phyloP scores from a whole-genome alignment of 2,797 vertebrate genomes.

The Halcyon leucocephala region DNA sequence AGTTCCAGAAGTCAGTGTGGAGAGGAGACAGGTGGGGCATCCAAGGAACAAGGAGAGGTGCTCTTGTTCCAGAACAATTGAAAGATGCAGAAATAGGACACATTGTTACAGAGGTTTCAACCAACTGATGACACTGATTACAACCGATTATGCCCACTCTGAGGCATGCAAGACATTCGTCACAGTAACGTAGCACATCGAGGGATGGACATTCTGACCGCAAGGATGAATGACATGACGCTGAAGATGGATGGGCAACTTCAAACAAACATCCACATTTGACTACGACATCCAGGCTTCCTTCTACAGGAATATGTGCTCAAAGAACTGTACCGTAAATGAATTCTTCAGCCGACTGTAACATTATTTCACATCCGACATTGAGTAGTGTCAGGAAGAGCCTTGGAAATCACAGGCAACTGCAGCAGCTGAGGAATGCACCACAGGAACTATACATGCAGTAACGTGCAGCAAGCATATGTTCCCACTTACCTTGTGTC shows the following conservation, averaged over 20 bases:
- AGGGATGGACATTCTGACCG: neutral
- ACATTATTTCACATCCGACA: neutral
- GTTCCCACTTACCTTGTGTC: conserved; percentile 27
- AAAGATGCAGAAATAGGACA: neutral
- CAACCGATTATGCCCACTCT: neutral
- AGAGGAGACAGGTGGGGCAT: neutral
- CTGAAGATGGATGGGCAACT: rapidly evolving
- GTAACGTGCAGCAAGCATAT: neutral
- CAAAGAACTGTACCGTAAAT: neutral
- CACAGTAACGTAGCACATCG: neutral
- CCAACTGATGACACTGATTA: neutral
- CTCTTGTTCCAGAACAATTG: neutral
- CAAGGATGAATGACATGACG: neutral
- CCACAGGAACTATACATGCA: neutral
- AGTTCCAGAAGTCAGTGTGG: conserved; percentile 24
- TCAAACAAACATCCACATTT: neutral
- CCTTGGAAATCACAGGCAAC: neutral
- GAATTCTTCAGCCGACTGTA: neutral
- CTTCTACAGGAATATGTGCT: neutral
- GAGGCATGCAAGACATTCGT: neutral
- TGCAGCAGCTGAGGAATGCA: neutral
- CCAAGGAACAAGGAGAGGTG: neutral
- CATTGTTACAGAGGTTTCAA: neutral
- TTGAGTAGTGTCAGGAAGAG: neutral
- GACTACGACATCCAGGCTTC: neutral